These are phyloP conservation scores for Geotrupes spiniger DNA, from an alignment of 2,888 invertebrate species.

Conservation along the genomic window DNA sequence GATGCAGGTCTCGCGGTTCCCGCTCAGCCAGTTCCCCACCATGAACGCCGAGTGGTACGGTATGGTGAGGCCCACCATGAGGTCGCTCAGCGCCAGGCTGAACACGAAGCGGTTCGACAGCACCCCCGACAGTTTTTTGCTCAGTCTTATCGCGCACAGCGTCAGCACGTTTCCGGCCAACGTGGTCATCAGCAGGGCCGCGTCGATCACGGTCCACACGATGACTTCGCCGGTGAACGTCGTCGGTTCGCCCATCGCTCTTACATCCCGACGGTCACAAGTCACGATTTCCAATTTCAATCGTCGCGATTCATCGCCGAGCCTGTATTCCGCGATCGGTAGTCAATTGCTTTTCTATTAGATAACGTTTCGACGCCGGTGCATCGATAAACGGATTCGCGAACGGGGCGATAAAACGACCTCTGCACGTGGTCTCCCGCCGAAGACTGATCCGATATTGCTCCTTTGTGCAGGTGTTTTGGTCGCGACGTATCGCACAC, in stretches of 20 bases:
- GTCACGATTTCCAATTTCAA: too few relatives aligned
- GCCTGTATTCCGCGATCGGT: too few relatives aligned
- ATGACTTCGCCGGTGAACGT: too few relatives aligned
- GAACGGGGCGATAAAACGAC: constrained; percentile 7
- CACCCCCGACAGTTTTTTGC: constrained; percentile 65
- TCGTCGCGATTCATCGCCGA: too few relatives aligned
- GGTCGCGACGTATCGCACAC: too few relatives aligned
- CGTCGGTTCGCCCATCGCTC: too few relatives aligned
- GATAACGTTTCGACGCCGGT: too few relatives aligned
- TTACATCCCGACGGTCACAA: too few relatives aligned
- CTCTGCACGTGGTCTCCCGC: constrained; percentile 13
- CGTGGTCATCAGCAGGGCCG: constrained; percentile 63
- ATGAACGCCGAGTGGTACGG: constrained; percentile 76
- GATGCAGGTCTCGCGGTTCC: constrained; percentile 62
- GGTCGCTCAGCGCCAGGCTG: constrained; percentile 75
- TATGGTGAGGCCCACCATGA: constrained; percentile 72
- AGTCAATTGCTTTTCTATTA: neutral
- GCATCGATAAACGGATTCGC: too few relatives aligned
- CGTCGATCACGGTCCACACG: constrained; percentile 65
- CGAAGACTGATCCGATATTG: constrained; percentile 21
- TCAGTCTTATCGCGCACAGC: constrained; percentile 69
- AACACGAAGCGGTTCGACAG: constrained; percentile 77
- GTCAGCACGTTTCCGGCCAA: constrained; percentile 73
- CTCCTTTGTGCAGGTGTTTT: constrained; percentile 14
- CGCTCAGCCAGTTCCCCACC: constrained; percentile 54